These are phyloP conservation scores for Petroica traversi DNA, from an alignment of 2,113 vertebrate genomes.

Conservation along the genomic window DNA sequence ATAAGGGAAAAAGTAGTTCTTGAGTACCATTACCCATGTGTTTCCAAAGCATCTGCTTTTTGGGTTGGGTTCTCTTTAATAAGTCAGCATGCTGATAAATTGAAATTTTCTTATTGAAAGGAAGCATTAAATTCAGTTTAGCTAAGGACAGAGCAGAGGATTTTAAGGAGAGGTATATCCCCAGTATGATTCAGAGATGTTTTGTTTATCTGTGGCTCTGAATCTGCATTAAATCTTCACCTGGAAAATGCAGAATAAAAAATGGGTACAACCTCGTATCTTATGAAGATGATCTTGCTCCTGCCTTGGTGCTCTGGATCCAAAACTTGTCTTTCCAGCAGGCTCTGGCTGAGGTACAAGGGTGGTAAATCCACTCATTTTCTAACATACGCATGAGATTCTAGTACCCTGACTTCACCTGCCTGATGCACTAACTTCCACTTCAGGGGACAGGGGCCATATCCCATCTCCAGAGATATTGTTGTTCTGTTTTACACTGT, in stretches of 20 bases:
- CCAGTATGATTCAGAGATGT: neutral
- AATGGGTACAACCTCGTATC: fast-evolving
- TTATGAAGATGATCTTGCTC: neutral
- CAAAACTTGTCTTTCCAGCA: neutral
- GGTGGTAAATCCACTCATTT: neutral
- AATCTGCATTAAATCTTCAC: neutral
- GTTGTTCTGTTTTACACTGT: neutral
- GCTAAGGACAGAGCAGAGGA: neutral
- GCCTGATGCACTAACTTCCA: neutral
- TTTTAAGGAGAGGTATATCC: neutral
- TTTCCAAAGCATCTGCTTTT: neutral
- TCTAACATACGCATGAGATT: neutral
- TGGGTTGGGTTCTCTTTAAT: neutral
- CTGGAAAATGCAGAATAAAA: neutral
- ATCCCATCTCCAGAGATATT: neutral
- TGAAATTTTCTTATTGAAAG: neutral
- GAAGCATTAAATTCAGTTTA: neutral
- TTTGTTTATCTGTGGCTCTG: neutral
- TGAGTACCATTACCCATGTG: neutral
- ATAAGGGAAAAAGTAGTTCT: neutral
- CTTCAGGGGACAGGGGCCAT: neutral
- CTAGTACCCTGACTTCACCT: neutral
- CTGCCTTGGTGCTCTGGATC: neutral
- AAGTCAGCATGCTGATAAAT: neutral
- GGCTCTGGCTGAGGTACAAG: neutral